Conservation (phyloP, 2,797 vertebrate genomes). For the Sebastes oblongus region DNA sequence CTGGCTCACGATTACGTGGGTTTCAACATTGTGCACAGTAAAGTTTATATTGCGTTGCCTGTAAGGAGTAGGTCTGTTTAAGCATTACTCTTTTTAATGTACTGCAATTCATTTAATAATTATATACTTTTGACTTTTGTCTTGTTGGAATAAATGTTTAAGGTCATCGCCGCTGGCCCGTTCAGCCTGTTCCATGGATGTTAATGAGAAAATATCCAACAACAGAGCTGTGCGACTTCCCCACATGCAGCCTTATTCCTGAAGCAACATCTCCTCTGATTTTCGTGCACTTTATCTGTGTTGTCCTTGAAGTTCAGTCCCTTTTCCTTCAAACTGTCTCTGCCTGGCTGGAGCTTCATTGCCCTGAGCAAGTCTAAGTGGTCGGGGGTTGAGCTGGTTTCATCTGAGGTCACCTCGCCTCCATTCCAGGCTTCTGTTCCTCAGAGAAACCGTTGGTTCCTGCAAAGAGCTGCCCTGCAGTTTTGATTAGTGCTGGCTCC, state of each 20-base stretch:
- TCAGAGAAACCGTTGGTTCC: slow-evolving; percentile 42
- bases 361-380: slow-evolving; percentile 47
- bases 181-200: background rate
- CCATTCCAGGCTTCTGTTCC: slow-evolving; percentile 57
- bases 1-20: background rate
- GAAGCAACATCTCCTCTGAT: slow-evolving; percentile 18
- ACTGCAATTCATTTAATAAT: background rate
- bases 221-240: slow-evolving; percentile 14
- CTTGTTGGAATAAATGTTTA: background rate
- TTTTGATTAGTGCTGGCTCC: slow-evolving; percentile 66
- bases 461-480: slow-evolving; percentile 49
- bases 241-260: slow-evolving; percentile 28
- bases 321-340: background rate
- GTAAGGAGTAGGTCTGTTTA: background rate
- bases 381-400: slow-evolving; percentile 51
- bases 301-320: slow-evolving; percentile 54
- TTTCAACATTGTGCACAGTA: background rate
- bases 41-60: background rate
- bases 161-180: background rate
- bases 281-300: slow-evolving; percentile 12
- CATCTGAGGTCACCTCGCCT: slow-evolving; percentile 59
- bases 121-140: background rate
- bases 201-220: slow-evolving; percentile 29
- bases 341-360: slow-evolving; percentile 33
- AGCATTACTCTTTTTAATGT: background rate